These are phyloP conservation scores for Molossus alvarezi DNA, from an alignment of 2,797 vertebrate genomes.

Conservation along the genomic window DNA sequence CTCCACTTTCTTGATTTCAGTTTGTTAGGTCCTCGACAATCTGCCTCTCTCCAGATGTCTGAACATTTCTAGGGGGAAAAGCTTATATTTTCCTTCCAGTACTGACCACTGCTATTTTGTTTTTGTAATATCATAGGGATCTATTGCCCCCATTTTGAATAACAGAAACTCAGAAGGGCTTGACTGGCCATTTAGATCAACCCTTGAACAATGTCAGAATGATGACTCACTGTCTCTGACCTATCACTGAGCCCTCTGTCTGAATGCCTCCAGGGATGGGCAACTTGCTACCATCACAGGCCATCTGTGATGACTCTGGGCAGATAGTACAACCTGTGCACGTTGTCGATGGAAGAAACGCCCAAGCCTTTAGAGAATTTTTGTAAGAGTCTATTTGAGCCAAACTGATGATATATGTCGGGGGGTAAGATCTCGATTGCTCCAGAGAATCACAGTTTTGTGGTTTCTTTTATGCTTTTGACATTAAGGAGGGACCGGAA, in stretches of 20 bases:
- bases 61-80: not conserved
- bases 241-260: not conserved
- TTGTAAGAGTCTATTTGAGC: not conserved
- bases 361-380: not conserved
- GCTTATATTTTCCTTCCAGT: not conserved
- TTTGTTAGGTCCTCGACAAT: not conserved
- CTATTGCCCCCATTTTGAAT: not conserved
- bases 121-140: not conserved
- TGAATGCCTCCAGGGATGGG: not conserved
- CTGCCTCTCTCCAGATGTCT: slow-evolving; percentile 21
- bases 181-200: not conserved
- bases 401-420: not conserved
- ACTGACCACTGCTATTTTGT: not conserved
- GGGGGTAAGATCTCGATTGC: not conserved
- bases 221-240: not conserved
- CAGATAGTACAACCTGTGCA: not conserved
- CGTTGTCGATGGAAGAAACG: not conserved
- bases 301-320: not conserved
- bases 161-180: not conserved
- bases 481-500: not conserved
- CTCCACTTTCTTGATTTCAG: not conserved
- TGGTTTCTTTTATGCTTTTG: not conserved
- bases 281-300: not conserved
- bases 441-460: not conserved
- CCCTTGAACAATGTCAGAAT: not conserved